These are phyloP conservation scores for Ursus arctos DNA, from an alignment of 2,113 vertebrate species.

Conservation along the genomic window DNA sequence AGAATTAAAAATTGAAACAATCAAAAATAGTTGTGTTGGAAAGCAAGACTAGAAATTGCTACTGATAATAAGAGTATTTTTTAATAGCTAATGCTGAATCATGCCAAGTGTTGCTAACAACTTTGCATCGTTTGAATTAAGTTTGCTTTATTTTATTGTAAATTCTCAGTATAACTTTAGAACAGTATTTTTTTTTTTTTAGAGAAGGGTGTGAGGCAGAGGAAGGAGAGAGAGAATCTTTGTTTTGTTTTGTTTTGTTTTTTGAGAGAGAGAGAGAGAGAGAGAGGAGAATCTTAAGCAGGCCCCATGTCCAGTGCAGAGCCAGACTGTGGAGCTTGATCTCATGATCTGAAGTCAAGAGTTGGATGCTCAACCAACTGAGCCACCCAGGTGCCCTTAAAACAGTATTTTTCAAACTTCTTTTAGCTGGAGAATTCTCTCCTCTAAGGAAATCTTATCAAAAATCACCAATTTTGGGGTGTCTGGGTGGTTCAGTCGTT, in stretches of 20 bases:
- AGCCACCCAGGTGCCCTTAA: background rate
- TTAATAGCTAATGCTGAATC: background rate
- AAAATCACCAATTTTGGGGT: background rate
- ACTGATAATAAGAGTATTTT: background rate
- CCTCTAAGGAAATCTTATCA: background rate
- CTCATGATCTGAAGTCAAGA: background rate
- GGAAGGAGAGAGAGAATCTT: no score
- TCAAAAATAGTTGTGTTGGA: background rate
- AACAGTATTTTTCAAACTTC: conserved; percentile 24
- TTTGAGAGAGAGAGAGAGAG: background rate
- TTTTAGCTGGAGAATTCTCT: conserved; percentile 37
- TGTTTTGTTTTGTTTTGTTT: no score
- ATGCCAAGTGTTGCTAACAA: background rate
- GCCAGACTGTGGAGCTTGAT: background rate
- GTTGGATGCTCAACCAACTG: background rate
- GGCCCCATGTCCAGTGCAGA: background rate
- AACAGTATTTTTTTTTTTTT: background rate
- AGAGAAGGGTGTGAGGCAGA: no score
- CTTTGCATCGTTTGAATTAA: background rate
- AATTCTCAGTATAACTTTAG: background rate
- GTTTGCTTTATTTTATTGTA: conserved; percentile 12
- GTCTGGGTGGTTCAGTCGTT: no score
- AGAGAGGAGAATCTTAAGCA: background rate
- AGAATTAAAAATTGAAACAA: background rate
- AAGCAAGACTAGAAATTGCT: background rate